Conservation (phyloP, 64 coral and sea anemone genomes). For the Hydrozoanthus tunicans region DNA sequence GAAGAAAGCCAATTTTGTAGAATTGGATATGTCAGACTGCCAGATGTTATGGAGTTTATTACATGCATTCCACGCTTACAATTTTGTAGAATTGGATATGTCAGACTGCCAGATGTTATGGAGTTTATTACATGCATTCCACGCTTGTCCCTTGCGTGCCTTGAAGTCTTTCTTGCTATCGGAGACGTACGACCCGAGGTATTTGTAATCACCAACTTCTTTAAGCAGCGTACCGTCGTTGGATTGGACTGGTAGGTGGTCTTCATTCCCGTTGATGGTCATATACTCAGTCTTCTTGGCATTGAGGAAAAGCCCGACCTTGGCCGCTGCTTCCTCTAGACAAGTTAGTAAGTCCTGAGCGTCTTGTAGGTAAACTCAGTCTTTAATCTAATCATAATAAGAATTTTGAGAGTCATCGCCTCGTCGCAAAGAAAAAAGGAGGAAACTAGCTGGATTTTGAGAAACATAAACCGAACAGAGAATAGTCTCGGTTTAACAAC, state of each 20-base stretch:
- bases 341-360: constrained; percentile 26
- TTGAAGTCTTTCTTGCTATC: constrained; percentile 65
- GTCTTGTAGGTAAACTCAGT: background rate
- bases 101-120: constrained; percentile 1
- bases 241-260: constrained; percentile 29
- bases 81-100: constrained; percentile 33
- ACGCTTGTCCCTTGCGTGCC: constrained; percentile 54
- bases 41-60: no score
- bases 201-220: constrained; percentile 43
- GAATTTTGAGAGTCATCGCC: no score
- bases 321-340: constrained; percentile 46
- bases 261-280: constrained; percentile 47
- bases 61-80: no score
- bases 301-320: constrained; percentile 47
- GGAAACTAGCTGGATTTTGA: no score
- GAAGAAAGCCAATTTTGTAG: no score
- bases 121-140: no score
- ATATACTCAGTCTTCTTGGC: constrained; percentile 64
- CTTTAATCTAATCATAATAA: no score
- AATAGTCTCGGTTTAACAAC: no score
- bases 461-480: no score
- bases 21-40: no score
- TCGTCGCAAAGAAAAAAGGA: no score
- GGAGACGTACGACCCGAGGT: constrained; percentile 46
- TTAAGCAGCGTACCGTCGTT: constrained; percentile 61